phyloP scores from a whole-genome alignment of 2,113 vertebrate species.

The Ibidorhyncha struthersii region DNA sequence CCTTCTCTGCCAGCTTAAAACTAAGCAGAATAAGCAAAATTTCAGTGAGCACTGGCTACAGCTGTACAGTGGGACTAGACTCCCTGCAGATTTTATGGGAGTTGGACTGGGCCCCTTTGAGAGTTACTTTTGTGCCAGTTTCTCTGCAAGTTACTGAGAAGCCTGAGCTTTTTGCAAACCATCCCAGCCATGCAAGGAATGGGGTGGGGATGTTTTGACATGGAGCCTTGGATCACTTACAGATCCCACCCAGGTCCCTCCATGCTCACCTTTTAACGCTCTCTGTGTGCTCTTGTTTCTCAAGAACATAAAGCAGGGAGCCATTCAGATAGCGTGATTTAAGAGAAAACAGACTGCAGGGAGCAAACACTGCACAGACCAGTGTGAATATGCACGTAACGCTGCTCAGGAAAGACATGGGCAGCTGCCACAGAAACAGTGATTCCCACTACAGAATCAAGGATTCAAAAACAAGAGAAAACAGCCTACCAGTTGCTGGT shows the following conservation, averaged over 20 bases:
- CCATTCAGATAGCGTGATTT: accelerated
- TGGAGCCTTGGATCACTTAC: neutral
- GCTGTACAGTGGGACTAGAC: neutral
- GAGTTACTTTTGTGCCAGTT: neutral
- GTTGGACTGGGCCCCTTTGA: neutral
- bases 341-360: neutral
- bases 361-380: neutral
- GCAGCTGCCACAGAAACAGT: neutral
- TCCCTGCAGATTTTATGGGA: neutral
- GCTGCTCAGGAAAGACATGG: neutral
- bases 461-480: neutral
- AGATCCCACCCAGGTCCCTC: neutral
- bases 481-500: neutral
- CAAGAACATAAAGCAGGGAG: neutral
- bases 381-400: neutral
- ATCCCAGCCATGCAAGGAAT: conserved; percentile 22
- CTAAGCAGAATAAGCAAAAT: neutral
- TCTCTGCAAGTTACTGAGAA: neutral
- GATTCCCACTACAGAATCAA: neutral
- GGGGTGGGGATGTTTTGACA: conserved; percentile 30
- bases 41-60: neutral
- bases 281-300: neutral
- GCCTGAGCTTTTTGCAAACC: neutral
- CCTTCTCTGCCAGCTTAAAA: neutral
- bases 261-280: neutral